Base-by-base conservation (phyloP, 2,797 vertebrate genomes). In the Ara ararauna region DNA sequence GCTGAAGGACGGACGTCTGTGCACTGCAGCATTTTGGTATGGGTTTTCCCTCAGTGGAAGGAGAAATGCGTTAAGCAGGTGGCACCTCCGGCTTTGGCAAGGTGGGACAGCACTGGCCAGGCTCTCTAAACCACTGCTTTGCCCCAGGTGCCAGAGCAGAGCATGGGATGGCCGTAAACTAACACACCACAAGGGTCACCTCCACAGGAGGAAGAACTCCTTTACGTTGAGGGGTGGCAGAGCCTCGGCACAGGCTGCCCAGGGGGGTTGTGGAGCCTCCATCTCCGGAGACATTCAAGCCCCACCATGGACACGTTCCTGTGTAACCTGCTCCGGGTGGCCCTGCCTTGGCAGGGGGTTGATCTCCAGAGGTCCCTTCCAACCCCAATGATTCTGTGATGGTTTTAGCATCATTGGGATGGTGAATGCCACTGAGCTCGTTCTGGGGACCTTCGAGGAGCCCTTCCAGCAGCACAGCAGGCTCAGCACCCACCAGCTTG, bases 401-500 rank as follows among this genome's bases (percentile, higher is more conserved):
- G 21, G n/a, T 92, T 73, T 78, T 23, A 53, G 45, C 61, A 48
- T 61, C 51, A 2, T 2, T 23, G 18, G 30, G 20, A n/a, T n/a
- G 42, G 13, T 32, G 34, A 71, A 38, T 0, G 0, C 11, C 62
- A 32, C n/a, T 1, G 8, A 44, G 47, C 7, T 40, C 0, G 0
- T 47, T 79, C 9, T 66, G 24, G 60, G 53, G 17, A 80, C 47
- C n/a, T 32, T 23, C 1, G 2, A 24, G 34, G 86, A 67, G 40
- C 51, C 14, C 22, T 67, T 40, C 47, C 65, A 34, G 40, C 36
- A 56, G 32, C 7, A 2, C n/a, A 24, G 30, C 1, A 4, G 34
- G 68, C 15, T 40, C 76, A 87, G 50, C 38, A 72, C 29, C 38
- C 0, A 0, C 21, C 51, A 20, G 13, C 21, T 81, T 64, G 27